A percentile compares a stretch with the other conserved stretches of the same genome.
phyloP scores from a whole-genome alignment of 2,888 invertebrate genomes.

The Cetonia aurata region DNA sequence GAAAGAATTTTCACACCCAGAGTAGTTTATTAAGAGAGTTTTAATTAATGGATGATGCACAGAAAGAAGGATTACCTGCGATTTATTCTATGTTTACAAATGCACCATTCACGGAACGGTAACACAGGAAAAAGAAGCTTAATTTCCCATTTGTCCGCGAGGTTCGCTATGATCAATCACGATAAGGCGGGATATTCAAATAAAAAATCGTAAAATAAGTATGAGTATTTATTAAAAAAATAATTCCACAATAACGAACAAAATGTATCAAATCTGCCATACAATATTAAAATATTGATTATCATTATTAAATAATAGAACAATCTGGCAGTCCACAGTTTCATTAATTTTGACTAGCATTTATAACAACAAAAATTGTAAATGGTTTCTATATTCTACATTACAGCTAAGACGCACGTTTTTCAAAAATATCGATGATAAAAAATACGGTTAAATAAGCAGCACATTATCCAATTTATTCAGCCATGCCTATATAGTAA shows the following conservation, averaged over 20 bases:
- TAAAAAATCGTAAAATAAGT: neutral
- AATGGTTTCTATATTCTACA: neutral
- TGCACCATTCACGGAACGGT: conserved; percentile 52
- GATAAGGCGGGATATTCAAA: conserved; percentile 16
- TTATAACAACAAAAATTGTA: neutral
- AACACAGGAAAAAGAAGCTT: conserved; percentile 61
- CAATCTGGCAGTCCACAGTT: conserved; percentile 20
- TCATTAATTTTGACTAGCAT: conserved; percentile 22
- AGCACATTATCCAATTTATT: too few relatives aligned
- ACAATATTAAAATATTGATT: neutral
- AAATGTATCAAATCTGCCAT: conserved; percentile 5
- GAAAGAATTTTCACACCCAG: too few relatives aligned
- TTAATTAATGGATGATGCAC: conserved; percentile 55
- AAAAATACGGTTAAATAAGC: too few relatives aligned
- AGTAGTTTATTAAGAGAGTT: too few relatives aligned
- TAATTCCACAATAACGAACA: conserved; percentile 14
- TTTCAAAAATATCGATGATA: conserved; percentile 12
- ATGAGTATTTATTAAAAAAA: conserved; percentile 32
- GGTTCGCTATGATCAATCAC: conserved; percentile 41
- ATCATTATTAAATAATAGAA: neutral
- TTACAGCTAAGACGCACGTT: neutral
- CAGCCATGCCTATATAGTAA: too few relatives aligned
- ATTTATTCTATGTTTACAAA: conserved; percentile 61
- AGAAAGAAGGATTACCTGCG: conserved; percentile 62
- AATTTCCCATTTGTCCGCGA: conserved; percentile 41